Evolutionary conservation across 2,888 invertebrate species (phyloP), one percentile per base, ranked within the genome.

Genomic region (Eristalis pertinax): DNA sequence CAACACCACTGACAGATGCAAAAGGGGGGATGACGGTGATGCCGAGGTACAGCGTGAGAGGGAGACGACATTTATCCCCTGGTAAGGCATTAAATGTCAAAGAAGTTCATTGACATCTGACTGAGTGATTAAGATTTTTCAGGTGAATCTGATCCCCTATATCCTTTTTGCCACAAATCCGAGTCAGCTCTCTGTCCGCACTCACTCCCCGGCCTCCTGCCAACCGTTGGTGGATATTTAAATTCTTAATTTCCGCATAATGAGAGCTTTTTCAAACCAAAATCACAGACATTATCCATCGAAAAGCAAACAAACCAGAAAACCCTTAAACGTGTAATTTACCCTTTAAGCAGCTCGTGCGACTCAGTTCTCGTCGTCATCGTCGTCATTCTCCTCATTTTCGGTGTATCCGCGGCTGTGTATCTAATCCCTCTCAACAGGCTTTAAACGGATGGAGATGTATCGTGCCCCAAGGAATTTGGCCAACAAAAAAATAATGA

Each of bases 211-310:
- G 19, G 15, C 43, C 63, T 1, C 7, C 38, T 4, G 22, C 24
- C 64, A 15, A 3, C 26, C 26, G 4, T 2, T 15, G n/a, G 50
- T 5, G 50, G 56, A 69, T 73, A 81, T 77, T 86, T 78, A 70
- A 86, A 82, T 82, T 74, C 78, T 86, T 86, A 78, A 86, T 86
- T 85, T 85, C 77, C 77, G 56, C 22, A 82, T 82, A 86, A 86
- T 82, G 74, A 68, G 82, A 68, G 86, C 83, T 83, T 63, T 74
- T 63, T 74, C 78, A 72, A 64, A 65, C 72, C 24, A 62, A 87
- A 84, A 87, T 87, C 79, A 80, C 76, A 84, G 63, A 87, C 84
- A 79, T 87, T 84, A 87, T 79, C 75, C 70, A 15, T 22, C 19
- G 13, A 64, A 84, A 68, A 72, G 79, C 79, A 84, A 84, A 87